Evolutionary conservation across 2,888 invertebrate genomes (phyloP).

Genomic region (Ennomos erosarius): DNA sequence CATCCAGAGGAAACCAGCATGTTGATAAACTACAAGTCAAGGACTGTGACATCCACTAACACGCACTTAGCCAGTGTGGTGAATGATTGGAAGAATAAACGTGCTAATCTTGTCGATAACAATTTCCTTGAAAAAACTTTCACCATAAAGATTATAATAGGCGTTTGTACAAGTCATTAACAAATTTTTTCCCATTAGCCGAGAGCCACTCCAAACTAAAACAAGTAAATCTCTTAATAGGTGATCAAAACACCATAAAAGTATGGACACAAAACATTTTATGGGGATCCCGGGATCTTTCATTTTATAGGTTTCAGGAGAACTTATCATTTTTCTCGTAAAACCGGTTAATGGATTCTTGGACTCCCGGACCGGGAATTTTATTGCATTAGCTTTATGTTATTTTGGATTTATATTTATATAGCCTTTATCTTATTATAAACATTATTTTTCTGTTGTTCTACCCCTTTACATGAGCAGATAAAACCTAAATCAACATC

Average conservation of each 20-base stretch:
- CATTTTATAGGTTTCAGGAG: conserved; percentile 68
- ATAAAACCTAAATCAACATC: too few relatives aligned
- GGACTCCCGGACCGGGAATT: conserved; percentile 21
- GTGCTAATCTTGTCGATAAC: background rate
- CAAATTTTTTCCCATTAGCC: conserved; percentile 29
- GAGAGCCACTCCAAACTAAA: conserved; percentile 43
- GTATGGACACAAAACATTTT: conserved; percentile 61
- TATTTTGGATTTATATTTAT: conserved; percentile 12
- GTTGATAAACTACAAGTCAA: too few relatives aligned
- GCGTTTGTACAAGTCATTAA: conserved; percentile 24
- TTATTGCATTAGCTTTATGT: conserved; percentile 10
- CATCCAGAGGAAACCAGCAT: too few relatives aligned
- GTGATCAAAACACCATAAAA: conserved; percentile 60
- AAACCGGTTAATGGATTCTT: conserved; percentile 63
- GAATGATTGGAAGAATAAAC: background rate
- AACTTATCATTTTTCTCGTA: conserved; percentile 74
- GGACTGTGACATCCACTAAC: too few relatives aligned
- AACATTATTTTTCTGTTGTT: too few relatives aligned
- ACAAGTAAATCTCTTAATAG: conserved; percentile 51
- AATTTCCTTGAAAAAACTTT: conserved; percentile 11
- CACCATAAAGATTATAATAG: conserved; percentile 15
- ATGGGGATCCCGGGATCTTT: conserved; percentile 51
- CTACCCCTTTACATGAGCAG: too few relatives aligned
- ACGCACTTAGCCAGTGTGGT: too few relatives aligned
- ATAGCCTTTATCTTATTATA: too few relatives aligned